Percentiles rank a stretch among this genome's conserved stretches.
phyloP scores from a whole-genome alignment of 2,888 invertebrate genomes.

The Campaea margaritaria region DNA sequence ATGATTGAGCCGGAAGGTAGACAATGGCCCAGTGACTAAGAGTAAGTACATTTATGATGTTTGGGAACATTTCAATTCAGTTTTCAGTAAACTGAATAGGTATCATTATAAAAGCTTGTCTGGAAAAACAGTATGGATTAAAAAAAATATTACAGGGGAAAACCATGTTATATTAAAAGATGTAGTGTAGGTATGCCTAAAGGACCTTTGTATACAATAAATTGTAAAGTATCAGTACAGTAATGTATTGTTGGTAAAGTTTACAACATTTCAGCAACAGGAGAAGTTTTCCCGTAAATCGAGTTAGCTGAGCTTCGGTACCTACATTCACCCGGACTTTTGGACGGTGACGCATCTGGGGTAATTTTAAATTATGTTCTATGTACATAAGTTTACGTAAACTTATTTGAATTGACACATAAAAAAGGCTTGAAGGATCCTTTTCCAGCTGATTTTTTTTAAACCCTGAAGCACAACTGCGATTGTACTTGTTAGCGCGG shows the following conservation, averaged over 20 bases:
- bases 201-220: neutral
- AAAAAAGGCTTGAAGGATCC: no score
- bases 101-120: no score
- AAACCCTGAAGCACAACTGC: no score
- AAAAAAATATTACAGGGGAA: neutral
- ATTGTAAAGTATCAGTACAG: neutral
- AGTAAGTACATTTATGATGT: no score
- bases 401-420: no score
- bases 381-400: neutral
- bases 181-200: no score
- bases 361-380: neutral
- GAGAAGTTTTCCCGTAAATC: constrained; percentile 23
- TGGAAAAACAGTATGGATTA: neutral
- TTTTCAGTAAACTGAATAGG: no score
- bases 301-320: constrained; percentile 8
- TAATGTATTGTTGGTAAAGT: constrained; percentile 4
- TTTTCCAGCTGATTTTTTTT: no score
- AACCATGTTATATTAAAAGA: neutral
- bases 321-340: constrained; percentile 6
- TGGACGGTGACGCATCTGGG: constrained; percentile 8
- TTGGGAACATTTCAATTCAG: no score
- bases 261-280: constrained; percentile 12
- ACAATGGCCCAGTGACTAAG: no score
- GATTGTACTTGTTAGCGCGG: no score
- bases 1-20: no score